Evolutionary conservation across 2,797 vertebrate species (phyloP), one percentile per base, ranked within the genome.

Genomic region (Otus scops): DNA sequence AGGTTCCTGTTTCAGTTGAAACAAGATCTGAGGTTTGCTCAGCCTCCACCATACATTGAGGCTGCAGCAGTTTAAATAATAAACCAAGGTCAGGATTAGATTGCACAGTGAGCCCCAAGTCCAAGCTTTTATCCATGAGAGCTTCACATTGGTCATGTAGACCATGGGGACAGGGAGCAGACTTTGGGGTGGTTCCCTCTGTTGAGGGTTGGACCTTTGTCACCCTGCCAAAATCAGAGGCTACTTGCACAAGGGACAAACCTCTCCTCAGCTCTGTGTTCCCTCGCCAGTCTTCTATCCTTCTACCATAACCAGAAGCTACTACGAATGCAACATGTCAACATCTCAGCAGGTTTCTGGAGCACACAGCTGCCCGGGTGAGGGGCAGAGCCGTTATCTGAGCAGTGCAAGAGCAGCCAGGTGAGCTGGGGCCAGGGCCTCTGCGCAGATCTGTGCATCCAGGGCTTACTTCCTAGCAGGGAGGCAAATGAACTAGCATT

Each of bases 71-170:
- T 10, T 17, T 1, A 13, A 78, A 41, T 12, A 30, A 0, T 4
- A 67, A 13, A n/a, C 38, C 80, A 6, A 18, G 91, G n/a, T 30
- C 60, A 76, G 69, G 48, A 2, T 3, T 4, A 14, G 38, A 53
- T 34, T 18, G 21, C 22, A 4, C 0, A 0, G 4, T 3, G 43
- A 3, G 34, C 45, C 21, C 53, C 0, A 4, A 19, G 39, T 3
- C 54, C 7, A 64, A 47, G 63, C 3, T 3, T 34, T 85, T 5
- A n/a, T 4, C 64, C 51, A 11, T 0, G 2, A 71, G 6, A 69
- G 24, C 51, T 63, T 50, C 13, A 1, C 2, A 1, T 7, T 41
- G 83, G 16, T 6, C 65, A 1, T 0, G n/a, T 8, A 60, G 74
- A 45, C 45, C 79, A 17, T 3, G 10, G 50, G 68, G 21, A 24